These are phyloP conservation scores for Chrysolina oricalcia DNA, from an alignment of 2,888 invertebrate genomes.

Conservation along the genomic window DNA sequence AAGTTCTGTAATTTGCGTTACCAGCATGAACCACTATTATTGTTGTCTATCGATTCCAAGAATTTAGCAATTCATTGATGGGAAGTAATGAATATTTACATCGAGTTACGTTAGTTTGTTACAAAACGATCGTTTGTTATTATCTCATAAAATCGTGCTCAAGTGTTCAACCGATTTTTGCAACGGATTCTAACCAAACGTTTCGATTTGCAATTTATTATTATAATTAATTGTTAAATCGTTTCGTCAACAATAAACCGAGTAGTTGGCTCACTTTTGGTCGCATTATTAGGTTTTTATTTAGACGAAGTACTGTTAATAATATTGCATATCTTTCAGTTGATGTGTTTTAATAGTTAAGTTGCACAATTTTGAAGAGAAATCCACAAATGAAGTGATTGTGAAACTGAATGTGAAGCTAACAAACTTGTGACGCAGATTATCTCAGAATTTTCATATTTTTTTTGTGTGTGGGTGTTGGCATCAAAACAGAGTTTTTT, in stretches of 20 bases:
- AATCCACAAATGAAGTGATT: background rate
- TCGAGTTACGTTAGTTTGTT: background rate
- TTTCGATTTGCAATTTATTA: slow-evolving; percentile 9
- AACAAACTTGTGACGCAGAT: background rate
- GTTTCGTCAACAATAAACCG: background rate
- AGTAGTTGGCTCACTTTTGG: slow-evolving; percentile 10
- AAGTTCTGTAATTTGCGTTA: background rate
- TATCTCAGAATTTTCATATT: background rate
- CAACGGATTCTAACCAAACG: background rate
- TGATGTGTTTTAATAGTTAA: background rate
- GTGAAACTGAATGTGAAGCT: background rate
- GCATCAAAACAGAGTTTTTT: too few relatives aligned
- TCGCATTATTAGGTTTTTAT: background rate
- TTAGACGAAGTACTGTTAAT: background rate
- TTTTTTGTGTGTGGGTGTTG: too few relatives aligned
- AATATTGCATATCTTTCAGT: background rate
- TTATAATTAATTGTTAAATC: slow-evolving; percentile 13
- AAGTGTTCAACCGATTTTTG: background rate
- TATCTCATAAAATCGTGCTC: slow-evolving; percentile 11
- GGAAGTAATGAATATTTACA: slow-evolving; percentile 17
- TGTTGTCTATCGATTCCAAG: slow-evolving; percentile 2
- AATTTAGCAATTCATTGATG: slow-evolving; percentile 19
- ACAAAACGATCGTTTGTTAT: slow-evolving; percentile 13
- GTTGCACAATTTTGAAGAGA: slow-evolving; percentile 8
- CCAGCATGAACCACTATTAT: background rate